Percentiles rank a stretch among this genome's conserved stretches.
Conservation (phyloP, 1,140 invertebrate genomes). For the Frieseomelitta varia region DNA sequence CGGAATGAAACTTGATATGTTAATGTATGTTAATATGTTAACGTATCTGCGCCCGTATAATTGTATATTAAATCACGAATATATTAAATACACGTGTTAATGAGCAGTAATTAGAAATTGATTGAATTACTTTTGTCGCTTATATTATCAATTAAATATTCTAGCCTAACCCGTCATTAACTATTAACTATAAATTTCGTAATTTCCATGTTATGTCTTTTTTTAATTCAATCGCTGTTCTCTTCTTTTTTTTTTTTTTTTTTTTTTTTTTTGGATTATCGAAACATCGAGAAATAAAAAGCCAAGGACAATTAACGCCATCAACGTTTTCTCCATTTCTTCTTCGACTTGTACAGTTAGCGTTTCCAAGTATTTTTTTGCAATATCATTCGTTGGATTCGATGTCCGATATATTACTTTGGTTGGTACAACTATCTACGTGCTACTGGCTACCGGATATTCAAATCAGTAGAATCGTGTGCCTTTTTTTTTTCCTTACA, state of each 20-base stretch:
- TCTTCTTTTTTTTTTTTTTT: too few relatives aligned
- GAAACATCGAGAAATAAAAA: neutral
- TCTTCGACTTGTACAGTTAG: too few relatives aligned
- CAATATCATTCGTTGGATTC: neutral
- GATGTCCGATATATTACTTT: neutral
- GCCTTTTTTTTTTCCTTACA: neutral
- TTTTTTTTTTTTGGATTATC: neutral
- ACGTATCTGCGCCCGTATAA: too few relatives aligned
- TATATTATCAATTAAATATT: too few relatives aligned
- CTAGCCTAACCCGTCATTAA: too few relatives aligned
- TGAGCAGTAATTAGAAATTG: too few relatives aligned
- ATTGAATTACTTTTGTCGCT: too few relatives aligned
- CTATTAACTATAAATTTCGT: too few relatives aligned
- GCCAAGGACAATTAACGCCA: conserved; percentile 5
- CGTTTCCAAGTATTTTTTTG: neutral
- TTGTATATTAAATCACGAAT: too few relatives aligned
- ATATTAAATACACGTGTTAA: too few relatives aligned
- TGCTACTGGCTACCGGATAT: neutral
- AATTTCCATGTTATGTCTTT: neutral
- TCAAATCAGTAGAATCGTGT: neutral
- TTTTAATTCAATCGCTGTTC: neutral
- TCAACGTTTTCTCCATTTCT: neutral
- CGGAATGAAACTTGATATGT: too few relatives aligned
- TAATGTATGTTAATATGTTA: too few relatives aligned
- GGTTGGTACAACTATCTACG: neutral